Evolutionary conservation across 2,113 vertebrate species (phyloP).

Genomic region (Alectura lathami): DNA sequence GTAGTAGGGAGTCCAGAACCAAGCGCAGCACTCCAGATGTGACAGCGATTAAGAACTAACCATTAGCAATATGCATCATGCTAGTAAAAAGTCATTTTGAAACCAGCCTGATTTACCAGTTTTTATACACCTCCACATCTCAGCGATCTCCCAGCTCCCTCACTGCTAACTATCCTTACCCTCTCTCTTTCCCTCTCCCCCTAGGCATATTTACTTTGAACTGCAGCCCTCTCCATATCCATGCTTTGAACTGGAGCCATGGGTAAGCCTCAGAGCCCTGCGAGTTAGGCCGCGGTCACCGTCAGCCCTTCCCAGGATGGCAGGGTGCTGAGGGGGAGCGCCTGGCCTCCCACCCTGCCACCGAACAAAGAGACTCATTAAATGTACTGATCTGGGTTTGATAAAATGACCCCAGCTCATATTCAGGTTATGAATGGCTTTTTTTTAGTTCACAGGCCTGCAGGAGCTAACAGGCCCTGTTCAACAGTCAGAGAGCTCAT

Average conservation of each 20-base stretch:
- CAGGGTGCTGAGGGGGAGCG: rapidly evolving
- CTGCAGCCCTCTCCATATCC: neutral
- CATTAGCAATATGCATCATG: rapidly evolving
- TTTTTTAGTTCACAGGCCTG: neutral
- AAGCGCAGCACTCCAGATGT: neutral
- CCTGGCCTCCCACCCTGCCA: neutral
- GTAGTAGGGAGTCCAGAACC: neutral
- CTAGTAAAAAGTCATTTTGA: neutral
- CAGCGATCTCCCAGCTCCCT: neutral
- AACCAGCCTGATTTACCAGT: neutral
- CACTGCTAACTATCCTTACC: neutral
- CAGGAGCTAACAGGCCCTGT: slow-evolving; percentile 26
- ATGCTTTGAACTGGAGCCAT: neutral
- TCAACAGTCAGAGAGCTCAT: slow-evolving; percentile 46
- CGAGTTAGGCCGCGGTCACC: neutral
- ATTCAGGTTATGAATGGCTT: slow-evolving; percentile 6
- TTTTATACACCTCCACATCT: neutral
- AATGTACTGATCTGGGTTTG: slow-evolving; percentile 2
- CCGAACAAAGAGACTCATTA: slow-evolving; percentile 19
- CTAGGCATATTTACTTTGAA: neutral
- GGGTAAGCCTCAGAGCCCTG: neutral
- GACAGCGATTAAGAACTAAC: neutral
- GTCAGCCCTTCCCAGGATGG: neutral
- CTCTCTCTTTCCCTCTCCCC: neutral
- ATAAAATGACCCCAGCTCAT: neutral